Conservation (phyloP, 2,113 vertebrate species). For the Lasiurus borealis region DNA sequence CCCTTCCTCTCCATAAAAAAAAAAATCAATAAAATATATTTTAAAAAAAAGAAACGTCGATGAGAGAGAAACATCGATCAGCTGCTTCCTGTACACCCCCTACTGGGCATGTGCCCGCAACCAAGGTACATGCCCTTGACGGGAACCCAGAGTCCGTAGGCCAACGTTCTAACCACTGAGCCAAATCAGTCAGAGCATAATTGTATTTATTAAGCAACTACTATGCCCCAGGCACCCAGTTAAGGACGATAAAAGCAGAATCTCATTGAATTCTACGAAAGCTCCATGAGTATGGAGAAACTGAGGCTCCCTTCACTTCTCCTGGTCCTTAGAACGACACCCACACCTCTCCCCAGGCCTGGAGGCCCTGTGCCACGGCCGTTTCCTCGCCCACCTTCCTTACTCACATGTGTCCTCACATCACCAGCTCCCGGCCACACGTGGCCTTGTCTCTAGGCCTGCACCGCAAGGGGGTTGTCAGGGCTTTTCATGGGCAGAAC, state of each 20-base stretch:
- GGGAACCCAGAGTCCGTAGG: too few relatives aligned
- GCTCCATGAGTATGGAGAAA: not conserved
- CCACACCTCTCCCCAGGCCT: not conserved
- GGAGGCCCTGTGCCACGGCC: fast-evolving
- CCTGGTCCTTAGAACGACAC: not conserved
- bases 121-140: too few relatives aligned
- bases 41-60: too few relatives aligned
- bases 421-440: not conserved
- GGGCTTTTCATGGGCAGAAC: not conserved
- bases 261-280: not conserved
- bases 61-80: too few relatives aligned
- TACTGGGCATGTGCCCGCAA: too few relatives aligned
- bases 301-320: not conserved
- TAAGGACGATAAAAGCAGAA: not conserved
- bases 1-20: too few relatives aligned
- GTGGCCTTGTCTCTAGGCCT: not conserved
- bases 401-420: fast-evolving
- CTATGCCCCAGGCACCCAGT: not conserved
- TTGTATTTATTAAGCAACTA: not conserved
- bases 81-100: too few relatives aligned
- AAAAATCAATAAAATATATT: too few relatives aligned
- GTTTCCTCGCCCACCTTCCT: not conserved
- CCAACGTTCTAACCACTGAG: too few relatives aligned
- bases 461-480: too few relatives aligned
- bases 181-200: too few relatives aligned